A percentile compares a stretch with the other conserved stretches of the same genome.
Evolutionary conservation across 2,113 vertebrate genomes (phyloP).

Genomic region (Tretioscincus oriximinensis): DNA sequence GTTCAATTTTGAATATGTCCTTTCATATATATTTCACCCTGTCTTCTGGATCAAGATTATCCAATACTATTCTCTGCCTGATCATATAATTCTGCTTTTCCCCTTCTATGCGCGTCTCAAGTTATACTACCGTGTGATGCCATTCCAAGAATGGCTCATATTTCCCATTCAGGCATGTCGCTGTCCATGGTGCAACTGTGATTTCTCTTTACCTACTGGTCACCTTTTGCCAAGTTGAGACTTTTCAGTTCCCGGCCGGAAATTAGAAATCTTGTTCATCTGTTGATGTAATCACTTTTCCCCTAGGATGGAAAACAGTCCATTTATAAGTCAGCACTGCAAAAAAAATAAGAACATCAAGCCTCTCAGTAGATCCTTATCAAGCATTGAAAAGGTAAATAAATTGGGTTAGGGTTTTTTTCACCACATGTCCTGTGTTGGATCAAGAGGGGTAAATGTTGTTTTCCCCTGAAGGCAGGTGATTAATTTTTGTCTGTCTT

Average conservation of each 20-base stretch:
- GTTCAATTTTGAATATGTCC: too few species aligned
- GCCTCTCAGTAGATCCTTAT: background rate
- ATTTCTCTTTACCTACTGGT: background rate
- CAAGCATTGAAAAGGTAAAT: background rate
- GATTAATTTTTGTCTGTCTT: background rate
- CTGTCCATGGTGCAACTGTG: conserved; percentile 17
- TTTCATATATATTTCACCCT: too few species aligned
- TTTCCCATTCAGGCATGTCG: background rate
- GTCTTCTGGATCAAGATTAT: too few species aligned
- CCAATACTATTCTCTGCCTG: too few species aligned
- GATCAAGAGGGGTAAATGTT: background rate
- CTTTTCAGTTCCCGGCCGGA: background rate
- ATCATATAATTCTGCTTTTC: too few species aligned
- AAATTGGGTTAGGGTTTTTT: background rate
- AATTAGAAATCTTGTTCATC: background rate
- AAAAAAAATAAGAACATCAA: background rate
- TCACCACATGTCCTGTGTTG: background rate
- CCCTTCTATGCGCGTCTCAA: too few species aligned
- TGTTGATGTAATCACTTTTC: background rate
- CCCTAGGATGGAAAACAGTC: too few species aligned
- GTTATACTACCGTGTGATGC: too few species aligned
- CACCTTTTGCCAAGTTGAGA: background rate
- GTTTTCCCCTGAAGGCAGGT: background rate
- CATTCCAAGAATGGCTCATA: background rate
- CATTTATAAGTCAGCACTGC: background rate